Evolutionary conservation across 2,797 vertebrate species (phyloP).

Genomic region (Mormyrops boulengeri): DNA sequence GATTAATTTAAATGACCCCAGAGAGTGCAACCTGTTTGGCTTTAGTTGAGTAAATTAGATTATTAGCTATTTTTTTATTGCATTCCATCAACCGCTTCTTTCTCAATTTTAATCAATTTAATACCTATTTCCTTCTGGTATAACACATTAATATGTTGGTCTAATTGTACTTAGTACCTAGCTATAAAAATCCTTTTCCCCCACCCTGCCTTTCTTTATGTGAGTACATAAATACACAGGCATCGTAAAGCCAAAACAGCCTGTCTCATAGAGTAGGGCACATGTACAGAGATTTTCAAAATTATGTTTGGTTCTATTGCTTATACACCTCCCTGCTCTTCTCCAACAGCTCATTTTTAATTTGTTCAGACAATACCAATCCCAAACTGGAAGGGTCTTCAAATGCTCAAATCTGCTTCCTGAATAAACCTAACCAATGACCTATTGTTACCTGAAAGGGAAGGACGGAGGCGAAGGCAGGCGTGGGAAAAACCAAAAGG

Average conservation of each 20-base stretch:
- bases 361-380: not conserved
- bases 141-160: not conserved
- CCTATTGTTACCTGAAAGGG: not conserved
- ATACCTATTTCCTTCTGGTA: not conserved
- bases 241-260: not conserved
- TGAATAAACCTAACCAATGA: not conserved
- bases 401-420: not conserved
- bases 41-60: not conserved
- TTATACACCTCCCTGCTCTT: not conserved
- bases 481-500: not conserved
- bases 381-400: not conserved
- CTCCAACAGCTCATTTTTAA: not conserved
- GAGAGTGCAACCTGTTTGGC: not conserved
- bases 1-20: not conserved
- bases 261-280: not conserved
- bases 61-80: not conserved
- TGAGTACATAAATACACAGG: not conserved
- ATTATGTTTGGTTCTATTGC: not conserved
- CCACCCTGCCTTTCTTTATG: not conserved
- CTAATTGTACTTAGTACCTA: not conserved
- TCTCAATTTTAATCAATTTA: not conserved
- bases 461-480: not conserved
- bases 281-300: not conserved
- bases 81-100: not conserved
- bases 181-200: slow-evolving; percentile 3